These are phyloP conservation scores for Brachionus calyciflorus DNA, from an alignment of 1,140 invertebrate species.

Conservation along the genomic window DNA sequence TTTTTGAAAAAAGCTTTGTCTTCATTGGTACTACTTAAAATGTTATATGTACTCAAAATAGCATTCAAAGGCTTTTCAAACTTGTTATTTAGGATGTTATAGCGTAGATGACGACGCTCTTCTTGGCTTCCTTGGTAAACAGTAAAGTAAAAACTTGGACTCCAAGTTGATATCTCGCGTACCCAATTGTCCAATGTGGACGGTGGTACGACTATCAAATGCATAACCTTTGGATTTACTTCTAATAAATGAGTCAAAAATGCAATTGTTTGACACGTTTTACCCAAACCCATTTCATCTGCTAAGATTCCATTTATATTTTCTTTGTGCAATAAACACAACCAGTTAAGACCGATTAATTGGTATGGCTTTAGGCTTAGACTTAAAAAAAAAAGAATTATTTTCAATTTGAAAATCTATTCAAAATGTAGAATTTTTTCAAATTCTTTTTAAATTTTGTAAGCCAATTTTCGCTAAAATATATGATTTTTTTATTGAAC, in stretches of 20 bases:
- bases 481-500: too few species aligned
- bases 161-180: slow-evolving; percentile 98
- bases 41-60: slow-evolving; percentile 67
- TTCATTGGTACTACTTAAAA: slow-evolving; percentile 76
- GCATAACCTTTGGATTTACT: slow-evolving; percentile 89
- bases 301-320: slow-evolving; percentile 94
- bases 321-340: slow-evolving; percentile 98
- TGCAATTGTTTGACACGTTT: slow-evolving; percentile 91
- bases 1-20: slow-evolving; percentile 86
- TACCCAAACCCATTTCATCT: slow-evolving; percentile 94
- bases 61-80: slow-evolving; percentile 61
- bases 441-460: too few species aligned
- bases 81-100: slow-evolving; percentile 70
- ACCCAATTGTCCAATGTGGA: slow-evolving; percentile 99
- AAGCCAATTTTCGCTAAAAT: too few species aligned
- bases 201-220: slow-evolving; percentile 89
- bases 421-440: too few species aligned
- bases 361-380: slow-evolving; percentile 80
- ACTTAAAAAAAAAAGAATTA: slow-evolving; percentile 67
- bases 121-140: slow-evolving; percentile 84
- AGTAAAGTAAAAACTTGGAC: slow-evolving; percentile 79
- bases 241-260: slow-evolving; percentile 91
- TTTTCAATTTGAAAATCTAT: too few species aligned
- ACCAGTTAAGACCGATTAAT: slow-evolving; percentile 86
- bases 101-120: slow-evolving; percentile 73